phyloP scores from a whole-genome alignment of 2,888 invertebrate species.

The Marasmarcha lunaedactyla region DNA sequence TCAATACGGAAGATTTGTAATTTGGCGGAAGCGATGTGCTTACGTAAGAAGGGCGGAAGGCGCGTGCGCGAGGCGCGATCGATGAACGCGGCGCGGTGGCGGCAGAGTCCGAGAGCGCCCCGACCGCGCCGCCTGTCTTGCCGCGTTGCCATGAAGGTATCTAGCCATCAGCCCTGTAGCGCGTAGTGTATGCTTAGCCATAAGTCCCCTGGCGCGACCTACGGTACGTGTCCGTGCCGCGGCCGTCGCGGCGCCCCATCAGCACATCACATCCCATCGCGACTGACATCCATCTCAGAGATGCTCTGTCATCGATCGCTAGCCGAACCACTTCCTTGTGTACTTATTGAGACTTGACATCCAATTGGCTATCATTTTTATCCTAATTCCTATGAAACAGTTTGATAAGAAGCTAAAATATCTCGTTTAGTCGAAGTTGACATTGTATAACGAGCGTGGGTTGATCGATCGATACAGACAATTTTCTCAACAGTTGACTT shows the following conservation, averaged over 20 bases:
- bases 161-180: constrained; percentile 41
- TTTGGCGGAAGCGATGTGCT: neutral
- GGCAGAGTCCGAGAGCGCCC: constrained; percentile 16
- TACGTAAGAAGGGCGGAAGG: constrained; percentile 9
- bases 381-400: no score
- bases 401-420: no score
- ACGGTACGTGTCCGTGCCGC: constrained; percentile 41
- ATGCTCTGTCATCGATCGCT: constrained; percentile 19
- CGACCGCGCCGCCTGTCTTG: constrained; percentile 20
- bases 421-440: no score
- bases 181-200: constrained; percentile 54
- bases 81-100: constrained; percentile 10
- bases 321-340: constrained; percentile 14
- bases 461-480: constrained; percentile 4
- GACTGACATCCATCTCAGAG: constrained; percentile 16
- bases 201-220: constrained; percentile 41
- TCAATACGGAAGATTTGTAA: no score
- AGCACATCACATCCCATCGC: constrained; percentile 20
- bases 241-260: constrained; percentile 19
- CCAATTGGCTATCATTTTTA: no score
- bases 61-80: constrained; percentile 11
- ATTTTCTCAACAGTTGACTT: neutral
- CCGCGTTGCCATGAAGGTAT: constrained; percentile 62
- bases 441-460: constrained; percentile 6
- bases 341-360: no score